Evolutionary conservation across 2,888 invertebrate genomes (phyloP), one percentile per base, ranked within the genome.

Genomic region (Lucinisca nassula): DNA sequence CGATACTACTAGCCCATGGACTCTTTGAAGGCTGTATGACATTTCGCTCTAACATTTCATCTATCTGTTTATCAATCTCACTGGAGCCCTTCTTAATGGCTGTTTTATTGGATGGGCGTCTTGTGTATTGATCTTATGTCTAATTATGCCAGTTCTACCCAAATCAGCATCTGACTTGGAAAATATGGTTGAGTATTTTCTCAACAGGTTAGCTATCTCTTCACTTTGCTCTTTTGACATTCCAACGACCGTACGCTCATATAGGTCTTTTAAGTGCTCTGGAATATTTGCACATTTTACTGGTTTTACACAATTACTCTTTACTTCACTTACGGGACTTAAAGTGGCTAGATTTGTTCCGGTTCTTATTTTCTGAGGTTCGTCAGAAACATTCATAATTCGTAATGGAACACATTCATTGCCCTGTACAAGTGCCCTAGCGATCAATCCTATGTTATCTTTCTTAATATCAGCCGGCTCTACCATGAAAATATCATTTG

Each of bases 101-200:
- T 87, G 88, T 82, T 86, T 85, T 21, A 90, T 80, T 38, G 88
- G 88, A 14, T 40, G 37, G 0, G 88, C 82, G 51, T 79, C 30
- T 27, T 87, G 87, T n/a, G 90, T 87, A 27, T 49, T 51, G 0
- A 90, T 88, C 24, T 72, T 77, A 73, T 90, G 88, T 32, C 73
- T 37, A 17, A 88, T 80, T 2, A 85, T 79, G 0, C 79, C 82
- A 17, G 87, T 83, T 32, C 84, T 76, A n/a, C 87, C 87, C 27
- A 82, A 30, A 40, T 85, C 80, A n/a, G 1, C 37, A 37, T 89
- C 79, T 1, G 74, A 21, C 30, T 74, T 76, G 10, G 82, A 81
- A 55, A 90, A 83, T 10, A 81, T 30, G 32, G 58, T 32, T 27
- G 80, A 37, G 51, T 85, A 81, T 61, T 88, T 81, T 32, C 24